Base-by-base conservation (phyloP, 2,797 vertebrate species). In the Lagocephalus sceleratus region DNA sequence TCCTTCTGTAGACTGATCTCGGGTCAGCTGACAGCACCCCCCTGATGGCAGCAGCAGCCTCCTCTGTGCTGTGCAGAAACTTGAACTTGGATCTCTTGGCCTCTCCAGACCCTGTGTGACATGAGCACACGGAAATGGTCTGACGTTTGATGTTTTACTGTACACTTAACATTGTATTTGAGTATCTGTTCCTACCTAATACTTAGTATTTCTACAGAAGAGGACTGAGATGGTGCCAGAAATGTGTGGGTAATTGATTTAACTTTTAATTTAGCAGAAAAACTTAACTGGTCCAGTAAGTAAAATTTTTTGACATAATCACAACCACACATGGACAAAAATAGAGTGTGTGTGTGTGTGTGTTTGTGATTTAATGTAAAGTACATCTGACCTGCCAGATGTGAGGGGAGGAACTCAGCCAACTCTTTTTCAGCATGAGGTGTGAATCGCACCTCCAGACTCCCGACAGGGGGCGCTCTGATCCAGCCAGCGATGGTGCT, bases 11-110 rank as follows among this genome's bases (percentile, higher is more conserved):
- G 16, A 94, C 88, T 1, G 94, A 96, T 17, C 94, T 86, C 2
- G 94, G 94, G 51, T 96, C 94, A 0, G 94, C 94, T 2, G 93
- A 87, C 60, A 96, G 67, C 40, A 96, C 86, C 0, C 83, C 90
- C 56, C 76, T 74, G 51, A 95, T 92, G 54, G 93, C 91, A 0
- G 64, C 68, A 2, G 58, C 77, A 0, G 92, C 93, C 54, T 95
- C 94, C 26, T 91, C 88, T 15, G 85, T 50, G 56, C 92, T 88
- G 0, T 52, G 81, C 32, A 96, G 88, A 66, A 94, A 95, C 52
- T 72, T 88, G 64, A 95, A 94, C 21, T 68, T 81, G 53, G 85
- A 82, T 57, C 64, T 61, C 14, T 56, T 45, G 1, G 50, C 48
- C 54, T 70, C 70, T 46, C 53, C 4, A 1, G 54, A 6, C 49